Conservation (phyloP, 2,888 invertebrate species). For the Athripsodes cinereus region DNA sequence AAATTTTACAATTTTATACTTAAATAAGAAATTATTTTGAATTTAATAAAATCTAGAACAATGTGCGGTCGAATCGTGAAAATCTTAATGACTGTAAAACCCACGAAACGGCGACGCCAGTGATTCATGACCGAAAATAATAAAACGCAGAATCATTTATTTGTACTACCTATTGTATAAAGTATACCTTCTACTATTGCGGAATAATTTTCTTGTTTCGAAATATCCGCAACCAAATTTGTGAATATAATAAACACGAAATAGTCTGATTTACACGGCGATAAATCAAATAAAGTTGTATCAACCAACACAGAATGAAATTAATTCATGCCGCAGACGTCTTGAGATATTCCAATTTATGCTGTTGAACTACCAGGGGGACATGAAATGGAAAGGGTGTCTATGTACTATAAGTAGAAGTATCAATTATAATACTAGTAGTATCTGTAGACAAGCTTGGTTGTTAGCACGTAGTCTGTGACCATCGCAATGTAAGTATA, state of each 20-base stretch:
- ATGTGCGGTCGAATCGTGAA: no score
- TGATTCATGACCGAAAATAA: no score
- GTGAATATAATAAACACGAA: background rate
- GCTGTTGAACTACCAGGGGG: constrained; percentile 10
- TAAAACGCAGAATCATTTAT: no score
- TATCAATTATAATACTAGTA: constrained; percentile 9
- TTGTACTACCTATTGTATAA: no score
- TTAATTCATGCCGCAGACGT: constrained; percentile 4
- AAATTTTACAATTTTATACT: no score
- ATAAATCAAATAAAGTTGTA: constrained; percentile 11
- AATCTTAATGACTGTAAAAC: no score
- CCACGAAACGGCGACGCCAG: no score
- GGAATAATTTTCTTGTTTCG: no score
- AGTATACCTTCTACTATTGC: no score
- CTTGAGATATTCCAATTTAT: constrained; percentile 12
- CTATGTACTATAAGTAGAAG: background rate
- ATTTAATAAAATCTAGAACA: no score
- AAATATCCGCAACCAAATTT: background rate
- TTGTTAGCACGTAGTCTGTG: constrained; percentile 21
- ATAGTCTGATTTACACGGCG: background rate
- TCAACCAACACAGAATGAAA: constrained; percentile 4
- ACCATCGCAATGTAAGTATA: no score
- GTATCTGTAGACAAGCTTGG: constrained; percentile 20
- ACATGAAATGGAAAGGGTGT: constrained; percentile 10
- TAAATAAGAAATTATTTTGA: no score